These are phyloP conservation scores for Ptychochromis oligacanthus DNA, from an alignment of 2,113 vertebrate species.

Conservation along the genomic window DNA sequence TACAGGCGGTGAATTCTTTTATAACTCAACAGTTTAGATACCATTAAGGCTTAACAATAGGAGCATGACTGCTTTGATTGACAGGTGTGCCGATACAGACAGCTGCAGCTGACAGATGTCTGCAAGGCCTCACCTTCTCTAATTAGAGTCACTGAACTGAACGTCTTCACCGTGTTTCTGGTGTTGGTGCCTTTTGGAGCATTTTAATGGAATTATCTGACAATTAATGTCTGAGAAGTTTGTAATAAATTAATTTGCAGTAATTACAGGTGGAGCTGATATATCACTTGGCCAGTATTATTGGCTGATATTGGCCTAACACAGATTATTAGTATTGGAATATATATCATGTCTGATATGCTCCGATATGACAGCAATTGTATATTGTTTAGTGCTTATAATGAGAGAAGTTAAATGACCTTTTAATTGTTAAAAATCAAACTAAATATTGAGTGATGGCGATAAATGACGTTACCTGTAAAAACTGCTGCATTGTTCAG, in stretches of 20 bases:
- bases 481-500: background rate
- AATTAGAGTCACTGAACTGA: too few species aligned
- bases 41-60: background rate
- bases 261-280: too few species aligned
- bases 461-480: background rate
- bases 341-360: too few species aligned
- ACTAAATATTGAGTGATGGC: accelerated
- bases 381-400: background rate
- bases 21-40: background rate
- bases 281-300: too few species aligned
- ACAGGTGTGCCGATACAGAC: too few species aligned
- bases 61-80: background rate
- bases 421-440: background rate
- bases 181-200: background rate
- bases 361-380: too few species aligned
- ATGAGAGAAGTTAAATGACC: background rate
- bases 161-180: too few species aligned
- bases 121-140: too few species aligned
- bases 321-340: too few species aligned
- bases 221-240: background rate
- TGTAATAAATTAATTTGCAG: too few species aligned
- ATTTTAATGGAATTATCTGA: background rate
- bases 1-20: background rate
- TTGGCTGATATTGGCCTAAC: too few species aligned
- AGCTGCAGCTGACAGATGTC: too few species aligned